phyloP scores from a whole-genome alignment of 2,797 vertebrate species.

The Sebastes trivittatus region DNA sequence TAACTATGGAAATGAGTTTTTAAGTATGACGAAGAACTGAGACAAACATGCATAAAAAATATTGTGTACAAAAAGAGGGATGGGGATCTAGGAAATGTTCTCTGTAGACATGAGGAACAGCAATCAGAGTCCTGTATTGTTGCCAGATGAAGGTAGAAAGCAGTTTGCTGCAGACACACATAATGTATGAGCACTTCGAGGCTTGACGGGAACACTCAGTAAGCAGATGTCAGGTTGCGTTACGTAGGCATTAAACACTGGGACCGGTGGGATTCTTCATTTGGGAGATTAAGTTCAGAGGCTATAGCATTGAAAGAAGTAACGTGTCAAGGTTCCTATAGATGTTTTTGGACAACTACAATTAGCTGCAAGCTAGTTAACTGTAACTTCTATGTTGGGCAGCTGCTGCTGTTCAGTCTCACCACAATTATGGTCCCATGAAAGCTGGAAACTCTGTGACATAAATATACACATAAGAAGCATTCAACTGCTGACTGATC shows the following conservation, averaged over 20 bases:
- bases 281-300: neutral
- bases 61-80: too few relatives aligned
- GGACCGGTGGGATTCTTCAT: neutral
- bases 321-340: neutral
- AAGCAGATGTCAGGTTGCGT: too few relatives aligned
- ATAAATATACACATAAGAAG: neutral
- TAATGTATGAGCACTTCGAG: conserved; percentile 23
- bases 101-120: neutral
- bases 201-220: neutral
- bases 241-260: too few relatives aligned
- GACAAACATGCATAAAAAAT: too few relatives aligned
- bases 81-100: too few relatives aligned
- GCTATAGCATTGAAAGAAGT: neutral
- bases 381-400: conserved; percentile 15
- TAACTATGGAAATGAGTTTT: too few relatives aligned
- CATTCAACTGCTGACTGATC: neutral
- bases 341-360: neutral
- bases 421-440: too few relatives aligned
- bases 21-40: too few relatives aligned
- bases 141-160: neutral
- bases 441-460: too few relatives aligned
- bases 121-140: neutral
- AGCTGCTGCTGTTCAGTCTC: neutral
- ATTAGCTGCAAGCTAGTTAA: neutral
- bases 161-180: neutral